These are phyloP conservation scores for Trogon melanurus DNA, from an alignment of 2,113 vertebrate genomes.

Conservation along the genomic window DNA sequence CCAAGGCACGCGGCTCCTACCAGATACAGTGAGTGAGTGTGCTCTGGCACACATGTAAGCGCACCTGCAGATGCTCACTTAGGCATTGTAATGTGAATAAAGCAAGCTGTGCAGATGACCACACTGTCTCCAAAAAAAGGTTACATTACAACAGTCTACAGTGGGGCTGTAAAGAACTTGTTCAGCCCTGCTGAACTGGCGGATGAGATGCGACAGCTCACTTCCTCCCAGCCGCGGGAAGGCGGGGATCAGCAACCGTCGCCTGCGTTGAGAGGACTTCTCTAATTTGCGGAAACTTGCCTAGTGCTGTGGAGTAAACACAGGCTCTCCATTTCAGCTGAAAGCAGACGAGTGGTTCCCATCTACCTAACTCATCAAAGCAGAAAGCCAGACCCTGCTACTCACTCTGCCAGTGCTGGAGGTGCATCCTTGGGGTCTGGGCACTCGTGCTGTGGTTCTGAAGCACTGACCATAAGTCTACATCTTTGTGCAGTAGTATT, in stretches of 20 bases:
- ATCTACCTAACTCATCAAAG: background rate
- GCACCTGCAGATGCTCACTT: background rate
- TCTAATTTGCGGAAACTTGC: background rate
- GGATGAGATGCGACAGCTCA: background rate
- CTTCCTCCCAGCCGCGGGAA: background rate
- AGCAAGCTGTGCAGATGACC: background rate
- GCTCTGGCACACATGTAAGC: background rate
- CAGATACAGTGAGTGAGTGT: accelerated
- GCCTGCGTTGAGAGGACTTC: background rate
- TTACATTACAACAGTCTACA: background rate
- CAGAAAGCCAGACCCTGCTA: background rate
- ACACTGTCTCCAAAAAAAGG: background rate
- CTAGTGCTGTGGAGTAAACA: background rate
- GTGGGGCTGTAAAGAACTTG: background rate
- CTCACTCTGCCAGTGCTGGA: background rate
- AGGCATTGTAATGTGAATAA: background rate
- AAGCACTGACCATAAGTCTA: background rate
- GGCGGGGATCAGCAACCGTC: background rate
- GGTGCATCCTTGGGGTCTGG: accelerated
- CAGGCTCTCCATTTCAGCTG: accelerated
- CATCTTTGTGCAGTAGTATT: background rate
- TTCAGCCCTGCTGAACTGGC: background rate
- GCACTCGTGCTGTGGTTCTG: background rate
- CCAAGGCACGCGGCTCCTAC: background rate
- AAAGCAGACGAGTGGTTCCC: background rate